Base-by-base conservation (phyloP, 2,888 invertebrate species). In the Candidula unifasciata region DNA sequence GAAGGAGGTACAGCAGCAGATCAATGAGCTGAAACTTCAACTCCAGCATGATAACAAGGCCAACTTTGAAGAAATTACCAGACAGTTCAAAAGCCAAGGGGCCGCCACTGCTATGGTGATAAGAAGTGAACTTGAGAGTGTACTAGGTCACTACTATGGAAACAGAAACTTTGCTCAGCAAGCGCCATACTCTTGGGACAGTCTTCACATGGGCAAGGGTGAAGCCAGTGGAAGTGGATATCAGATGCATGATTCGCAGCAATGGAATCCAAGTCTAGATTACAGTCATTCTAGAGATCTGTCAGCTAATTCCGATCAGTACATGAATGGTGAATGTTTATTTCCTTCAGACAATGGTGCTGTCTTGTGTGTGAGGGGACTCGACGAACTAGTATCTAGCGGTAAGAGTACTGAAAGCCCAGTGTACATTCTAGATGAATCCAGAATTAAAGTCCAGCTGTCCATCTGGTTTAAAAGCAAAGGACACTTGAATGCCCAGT, bases 281-380 rank as follows among this genome's bases (percentile, higher is more conserved):
- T 8, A n/a, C 52, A 6, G 27, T 27, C 3, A n/a, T 8, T 21
- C 37, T 24, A 1, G 27, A 24, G 24, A 73, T 73, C 52, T 13
- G 44, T 21, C 10, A 6, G 52, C 37, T 44, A 5, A 73, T 73
- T 54, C 30, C 16, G 54, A 76, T 76, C 6, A 54, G 27, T 18
- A 18, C 27, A 33, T 5, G 3, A 18, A 33, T 30, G 57, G 30
- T 2, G 21, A 57, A 16, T 10, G 21, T 27, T 6, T 78, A 2
- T 78, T 64, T 64, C 78, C 64, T 2, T 24, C n/a, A 60, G 33
- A 77, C 3, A 64, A 78, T 37, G 78, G 78, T 8, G 60, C 78
- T n/a, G 21, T 78, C n/a, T 37, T 78, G 3, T n/a, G 21, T 6
- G 37, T 78, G n/a, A 78, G 18, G n/a, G 37, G 37, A 13, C 35